Evolutionary conservation across 2,888 invertebrate species (phyloP), one percentile per base, ranked within the genome.

Genomic region (Ophion obscuratus): DNA sequence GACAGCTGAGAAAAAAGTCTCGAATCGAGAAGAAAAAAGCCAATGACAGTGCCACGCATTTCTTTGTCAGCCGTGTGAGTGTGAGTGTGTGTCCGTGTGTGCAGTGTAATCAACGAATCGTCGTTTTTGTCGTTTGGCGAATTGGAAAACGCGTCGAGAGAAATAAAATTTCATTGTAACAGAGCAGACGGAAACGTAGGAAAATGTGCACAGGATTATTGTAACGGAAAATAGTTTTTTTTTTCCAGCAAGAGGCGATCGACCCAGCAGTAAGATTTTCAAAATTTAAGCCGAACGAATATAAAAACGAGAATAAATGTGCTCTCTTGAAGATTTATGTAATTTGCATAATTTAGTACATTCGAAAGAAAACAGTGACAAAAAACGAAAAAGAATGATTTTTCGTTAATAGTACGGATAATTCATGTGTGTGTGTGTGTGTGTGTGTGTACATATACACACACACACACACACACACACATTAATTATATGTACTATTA

Each of bases 181-280:
- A 36, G 27, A 57, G 17, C 31, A 27, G 20, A 27, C 9, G 17
- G 47, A 70, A 57, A 31, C 44, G 14, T 11, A 11, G 20, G n/a
- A 57, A 70, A 61, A 68, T 62, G 86, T 86, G 81, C 83, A 81
- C 62, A 81, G 86, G 86, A 86, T 83, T 86, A 83, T 71, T 78
- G 4, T 62, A 80, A 61, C 47, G 68, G 40, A 70, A 64, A 36
- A 66, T 78, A 36, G n/a, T 47, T n/a, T 3, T 14, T 31, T 31
- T 1, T 31, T 47, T 57, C 27, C 10, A 44, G 36, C 31, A 40
- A 57, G 44, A 47, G 40, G 17, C 31, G 40, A 27, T 40, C 66
- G 75, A 40, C 5, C 17, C 66, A 81, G 47, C 73, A 74, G 83
- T 83, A 83, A 81, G 86, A 74, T 76, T 62, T 71, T 75, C n/a